Conservation (phyloP, 1,140 invertebrate genomes). For the Drosophila funebris region DNA sequence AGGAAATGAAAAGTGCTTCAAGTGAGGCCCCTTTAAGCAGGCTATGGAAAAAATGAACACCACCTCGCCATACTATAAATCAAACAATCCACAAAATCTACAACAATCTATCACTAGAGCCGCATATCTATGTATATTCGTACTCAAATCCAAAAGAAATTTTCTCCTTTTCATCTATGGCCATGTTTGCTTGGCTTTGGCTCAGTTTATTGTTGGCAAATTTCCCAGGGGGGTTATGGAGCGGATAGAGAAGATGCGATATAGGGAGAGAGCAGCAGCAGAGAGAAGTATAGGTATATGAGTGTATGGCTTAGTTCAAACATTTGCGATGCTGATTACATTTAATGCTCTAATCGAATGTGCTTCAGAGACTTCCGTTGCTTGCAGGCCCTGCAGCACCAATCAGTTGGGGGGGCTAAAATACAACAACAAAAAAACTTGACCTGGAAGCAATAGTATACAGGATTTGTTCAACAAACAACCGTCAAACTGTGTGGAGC, state of each 20-base stretch:
- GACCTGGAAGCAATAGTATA: constrained; percentile 34
- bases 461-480: constrained; percentile 14
- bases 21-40: neutral
- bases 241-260: neutral
- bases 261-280: neutral
- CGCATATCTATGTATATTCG: constrained; percentile 7
- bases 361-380: constrained; percentile 17
- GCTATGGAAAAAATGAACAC: neutral
- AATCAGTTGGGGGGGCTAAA: constrained; percentile 43
- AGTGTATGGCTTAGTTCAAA: constrained; percentile 56
- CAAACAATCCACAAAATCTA: constrained; percentile 12
- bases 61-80: neutral
- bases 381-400: constrained; percentile 28
- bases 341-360: constrained; percentile 76
- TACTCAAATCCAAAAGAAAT: constrained; percentile 49
- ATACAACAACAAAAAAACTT: constrained; percentile 11
- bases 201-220: constrained; percentile 74
- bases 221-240: constrained; percentile 72
- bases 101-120: constrained; percentile 28
- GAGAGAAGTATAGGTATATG: constrained; percentile 19
- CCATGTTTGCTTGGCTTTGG: constrained; percentile 31
- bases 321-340: constrained; percentile 78
- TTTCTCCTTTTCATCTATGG: constrained; percentile 27
- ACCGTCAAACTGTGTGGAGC: neutral
- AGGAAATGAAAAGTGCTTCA: constrained; percentile 1